Conservation (phyloP, 2,113 vertebrate species). For the Anguilla japonica region DNA sequence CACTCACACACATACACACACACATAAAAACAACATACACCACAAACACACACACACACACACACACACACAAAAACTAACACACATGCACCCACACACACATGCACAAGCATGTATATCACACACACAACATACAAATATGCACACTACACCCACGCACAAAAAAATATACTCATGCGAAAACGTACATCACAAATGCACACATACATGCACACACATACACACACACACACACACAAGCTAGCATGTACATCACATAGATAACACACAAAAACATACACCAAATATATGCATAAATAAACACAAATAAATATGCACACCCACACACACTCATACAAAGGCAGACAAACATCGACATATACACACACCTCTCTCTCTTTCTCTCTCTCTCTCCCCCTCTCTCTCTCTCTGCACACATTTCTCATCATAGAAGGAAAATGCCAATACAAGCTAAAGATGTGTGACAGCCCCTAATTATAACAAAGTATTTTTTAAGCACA, state of each 20-base stretch:
- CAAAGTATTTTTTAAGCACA: background rate
- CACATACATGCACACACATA: background rate
- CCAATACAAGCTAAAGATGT: background rate
- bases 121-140: background rate
- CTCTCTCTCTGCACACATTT: background rate
- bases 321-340: background rate
- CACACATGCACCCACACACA: background rate
- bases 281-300: background rate
- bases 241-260: background rate
- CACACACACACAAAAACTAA: conserved; percentile 6
- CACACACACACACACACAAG: background rate
- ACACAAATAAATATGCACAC: background rate
- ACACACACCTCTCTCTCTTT: background rate
- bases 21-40: conserved; percentile 12
- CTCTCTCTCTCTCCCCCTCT: background rate
- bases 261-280: background rate
- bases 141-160: background rate
- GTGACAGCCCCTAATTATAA: conserved; percentile 17
- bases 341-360: background rate
- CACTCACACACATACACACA: background rate
- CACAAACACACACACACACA: background rate
- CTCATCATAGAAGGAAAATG: conserved; percentile 5
- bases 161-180: background rate
- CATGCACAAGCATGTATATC: too few relatives aligned
- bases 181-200: background rate